Base-by-base conservation (phyloP, 2,113 vertebrate species). In the Hypomesus transpacificus region DNA sequence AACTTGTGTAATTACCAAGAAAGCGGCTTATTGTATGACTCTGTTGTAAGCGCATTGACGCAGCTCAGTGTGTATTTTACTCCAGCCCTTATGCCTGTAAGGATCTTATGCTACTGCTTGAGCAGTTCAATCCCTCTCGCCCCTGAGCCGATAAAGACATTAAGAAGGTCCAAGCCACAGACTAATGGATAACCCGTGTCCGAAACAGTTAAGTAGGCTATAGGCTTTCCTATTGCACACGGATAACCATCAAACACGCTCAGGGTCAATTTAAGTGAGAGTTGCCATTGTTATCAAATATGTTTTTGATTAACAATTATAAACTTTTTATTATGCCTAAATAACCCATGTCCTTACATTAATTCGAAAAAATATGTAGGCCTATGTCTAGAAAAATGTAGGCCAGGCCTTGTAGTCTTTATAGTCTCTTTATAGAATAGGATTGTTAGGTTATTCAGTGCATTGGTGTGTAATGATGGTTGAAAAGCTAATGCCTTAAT, bases 1-100 rank as follows among this genome's bases (percentile, higher is more conserved):
- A 89, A 86, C 87, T 89, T 83, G 83, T 89, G 91, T 92, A 91
- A 92, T 94, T 91, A 89, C 87, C 87, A 80, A 82, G 77, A 90
- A 92, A 93, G 91, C 89, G 64, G 84, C 80, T 91, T 86, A 80
- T 68, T 84, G 73, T 88, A 90, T 90, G 88, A 81, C 67, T 89
- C 82, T 79, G 50, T 22, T 82, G 31, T 91, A 92, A 94, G 89
- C 91, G 85, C 85, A 86, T 94, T 88, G 84, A 76, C 75, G 84
- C 46, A 84, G 83, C 85, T 87, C 82, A 81, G 72, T 69, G 73
- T 64, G 81, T 75, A 61, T 90, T 84, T 87, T 82, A 91, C 89
- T 90, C 89, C 90, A 88, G 89, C 79, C 68, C 89, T 84, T 84
- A 84, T 84, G 78, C 82, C 84, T 75, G 75, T 79, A 80, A 85